Evolutionary conservation across 1,140 invertebrate genomes (phyloP).

Genomic region (Neodiprion virginianus): DNA sequence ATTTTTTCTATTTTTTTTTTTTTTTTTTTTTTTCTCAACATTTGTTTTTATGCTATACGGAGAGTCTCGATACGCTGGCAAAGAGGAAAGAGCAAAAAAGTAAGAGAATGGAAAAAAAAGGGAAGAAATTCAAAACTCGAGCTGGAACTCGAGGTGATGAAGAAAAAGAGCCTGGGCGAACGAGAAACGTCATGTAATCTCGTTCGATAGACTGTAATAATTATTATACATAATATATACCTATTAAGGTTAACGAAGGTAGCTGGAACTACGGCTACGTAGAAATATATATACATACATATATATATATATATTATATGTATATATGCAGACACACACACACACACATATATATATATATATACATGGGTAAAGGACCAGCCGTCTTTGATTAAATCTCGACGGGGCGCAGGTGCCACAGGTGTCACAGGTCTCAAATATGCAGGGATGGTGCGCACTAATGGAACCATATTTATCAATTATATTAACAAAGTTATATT

Average conservation of each 20-base stretch:
- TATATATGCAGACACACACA: background rate
- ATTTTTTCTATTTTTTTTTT: no score
- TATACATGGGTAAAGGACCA: background rate
- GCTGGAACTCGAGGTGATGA: slow-evolving; percentile 4
- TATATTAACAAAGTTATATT: background rate
- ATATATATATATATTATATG: background rate
- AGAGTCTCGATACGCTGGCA: no score
- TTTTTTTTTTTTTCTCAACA: no score
- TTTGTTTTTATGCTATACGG: no score
- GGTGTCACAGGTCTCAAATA: background rate
- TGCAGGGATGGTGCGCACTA: background rate
- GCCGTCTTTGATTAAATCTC: slow-evolving; percentile 2
- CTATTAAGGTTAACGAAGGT: background rate
- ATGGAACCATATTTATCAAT: background rate
- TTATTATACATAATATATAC: background rate
- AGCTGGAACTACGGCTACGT: slow-evolving; percentile 1
- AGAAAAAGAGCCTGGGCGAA: background rate
- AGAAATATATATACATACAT: background rate
- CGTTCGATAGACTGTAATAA: background rate
- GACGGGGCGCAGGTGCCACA: slow-evolving; percentile 2
- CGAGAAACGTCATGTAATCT: background rate
- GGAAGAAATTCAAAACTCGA: background rate
- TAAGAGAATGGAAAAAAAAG: no score
- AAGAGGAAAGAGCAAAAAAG: no score
- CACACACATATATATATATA: background rate